Evolutionary conservation across 2,797 vertebrate genomes (phyloP).

Genomic region (Spheniscus humboldti): DNA sequence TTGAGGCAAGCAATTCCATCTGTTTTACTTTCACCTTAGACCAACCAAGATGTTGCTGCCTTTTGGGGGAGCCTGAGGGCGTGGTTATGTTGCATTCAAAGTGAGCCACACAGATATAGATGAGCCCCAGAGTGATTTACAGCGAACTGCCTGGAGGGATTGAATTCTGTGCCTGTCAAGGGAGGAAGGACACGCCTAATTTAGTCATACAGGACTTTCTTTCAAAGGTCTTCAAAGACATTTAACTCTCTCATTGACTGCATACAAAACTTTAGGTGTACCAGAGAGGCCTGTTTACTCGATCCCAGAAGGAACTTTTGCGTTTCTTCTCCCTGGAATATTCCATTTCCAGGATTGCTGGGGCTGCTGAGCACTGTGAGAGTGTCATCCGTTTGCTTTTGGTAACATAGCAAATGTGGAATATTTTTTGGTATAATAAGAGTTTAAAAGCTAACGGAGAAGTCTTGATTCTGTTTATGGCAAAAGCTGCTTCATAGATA

Average conservation of each 20-base stretch:
- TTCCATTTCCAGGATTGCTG: neutral
- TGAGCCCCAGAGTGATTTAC: neutral
- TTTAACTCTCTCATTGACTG: neutral
- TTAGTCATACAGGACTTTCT: neutral
- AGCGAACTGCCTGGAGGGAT: neutral
- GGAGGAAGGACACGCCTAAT: neutral
- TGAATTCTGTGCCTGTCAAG: neutral
- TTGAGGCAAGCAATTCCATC: neutral
- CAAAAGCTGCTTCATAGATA: neutral
- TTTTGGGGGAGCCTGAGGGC: neutral
- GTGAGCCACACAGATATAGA: neutral
- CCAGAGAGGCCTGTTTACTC: neutral
- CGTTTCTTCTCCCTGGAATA: neutral
- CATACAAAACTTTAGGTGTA: neutral
- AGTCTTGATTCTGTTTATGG: neutral
- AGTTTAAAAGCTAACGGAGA: neutral
- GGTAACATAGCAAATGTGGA: neutral
- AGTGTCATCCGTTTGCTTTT: neutral
- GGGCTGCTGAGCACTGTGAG: neutral
- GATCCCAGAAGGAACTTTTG: neutral
- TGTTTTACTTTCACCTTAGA: neutral
- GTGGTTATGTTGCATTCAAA: neutral
- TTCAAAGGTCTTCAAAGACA: neutral
- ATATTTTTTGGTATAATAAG: neutral
- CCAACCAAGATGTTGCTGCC: neutral